Base-by-base conservation (phyloP, 2,113 vertebrate species). In the Dunckerocampus dactyliophorus region DNA sequence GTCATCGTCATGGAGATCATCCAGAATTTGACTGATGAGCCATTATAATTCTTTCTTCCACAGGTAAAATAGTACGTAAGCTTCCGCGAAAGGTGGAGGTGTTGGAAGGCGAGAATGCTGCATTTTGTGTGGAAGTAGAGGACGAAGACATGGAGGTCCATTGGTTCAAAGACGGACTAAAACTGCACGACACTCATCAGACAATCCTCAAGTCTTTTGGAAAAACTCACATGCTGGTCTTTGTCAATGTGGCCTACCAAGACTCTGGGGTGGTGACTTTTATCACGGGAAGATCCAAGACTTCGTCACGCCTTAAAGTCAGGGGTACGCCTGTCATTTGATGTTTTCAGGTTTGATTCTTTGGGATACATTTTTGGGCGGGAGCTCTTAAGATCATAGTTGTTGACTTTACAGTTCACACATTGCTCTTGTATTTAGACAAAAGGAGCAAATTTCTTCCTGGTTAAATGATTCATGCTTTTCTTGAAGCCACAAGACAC, bases 1-100 rank as follows among this genome's bases (percentile, higher is more conserved):
- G 19, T 21, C 54, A 55, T 20, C 10, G 20, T 37, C 2, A 12
- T 19, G 31, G 13, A 31, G 17, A 19, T 19, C 6, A 19, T 53
- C 2, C 3, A 37, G 14, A 11, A 7, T 4, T n/a, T 8, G 17
- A 0, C 19, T 19, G 17, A 58, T 28, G n/a, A 24, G 10, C 28
- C 16, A 46, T 12, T 21, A 15, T 14, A 47, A 47, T 11, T 48
- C 8, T 52, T 20, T 5, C 58, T 34, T 53, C 55, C 15, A 8
- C 53, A 92, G 90, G 90, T 14, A 79, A 80, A 11, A 90, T 92
- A 54, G 58, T 89, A 19, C 82, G 86, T 14, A 92, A 95, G 62
- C 88, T 99, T 71, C 94, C 95, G 0, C 89, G 96, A 49, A 97
- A 96, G 62, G 70, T 99, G 34, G 95, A 98, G 0, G 93, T 97